These are phyloP conservation scores for Acrocephalus scirpaceus DNA, from an alignment of 2,797 vertebrate genomes.

Conservation along the genomic window DNA sequence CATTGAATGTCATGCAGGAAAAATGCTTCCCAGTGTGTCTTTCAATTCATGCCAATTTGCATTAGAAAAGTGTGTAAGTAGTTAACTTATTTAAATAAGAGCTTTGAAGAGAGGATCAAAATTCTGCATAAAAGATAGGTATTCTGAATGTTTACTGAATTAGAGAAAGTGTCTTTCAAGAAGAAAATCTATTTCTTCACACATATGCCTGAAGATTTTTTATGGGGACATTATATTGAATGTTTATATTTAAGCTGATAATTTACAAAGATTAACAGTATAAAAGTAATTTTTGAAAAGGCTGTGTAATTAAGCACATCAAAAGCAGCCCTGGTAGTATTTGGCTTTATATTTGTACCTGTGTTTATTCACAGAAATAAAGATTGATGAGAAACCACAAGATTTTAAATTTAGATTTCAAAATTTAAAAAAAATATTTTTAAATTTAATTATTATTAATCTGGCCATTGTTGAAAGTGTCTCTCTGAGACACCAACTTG, in stretches of 20 bases:
- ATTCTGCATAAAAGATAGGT: conserved; percentile 32
- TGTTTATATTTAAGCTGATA: background rate
- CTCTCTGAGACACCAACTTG: background rate
- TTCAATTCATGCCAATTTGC: conserved; percentile 45
- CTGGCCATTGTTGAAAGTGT: background rate
- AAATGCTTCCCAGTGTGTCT: conserved; percentile 38
- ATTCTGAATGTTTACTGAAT: conserved; percentile 36
- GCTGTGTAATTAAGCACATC: background rate
- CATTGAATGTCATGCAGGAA: conserved; percentile 41
- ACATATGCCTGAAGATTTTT: background rate
- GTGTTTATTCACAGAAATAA: background rate
- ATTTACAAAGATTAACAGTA: background rate
- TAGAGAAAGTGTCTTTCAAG: conserved; percentile 6
- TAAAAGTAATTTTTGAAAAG: background rate
- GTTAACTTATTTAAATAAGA: conserved; percentile 60
- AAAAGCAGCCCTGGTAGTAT: background rate
- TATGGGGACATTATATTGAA: background rate
- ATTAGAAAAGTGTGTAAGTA: conserved; percentile 53
- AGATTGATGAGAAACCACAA: background rate
- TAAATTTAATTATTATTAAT: background rate
- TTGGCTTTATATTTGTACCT: background rate
- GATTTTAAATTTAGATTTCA: background rate
- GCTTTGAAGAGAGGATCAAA: conserved; percentile 40
- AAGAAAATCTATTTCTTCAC: conserved; percentile 15
- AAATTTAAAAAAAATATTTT: background rate